These are phyloP conservation scores for Accipiter cooperii DNA, from an alignment of 2,113 vertebrate species.

Conservation along the genomic window DNA sequence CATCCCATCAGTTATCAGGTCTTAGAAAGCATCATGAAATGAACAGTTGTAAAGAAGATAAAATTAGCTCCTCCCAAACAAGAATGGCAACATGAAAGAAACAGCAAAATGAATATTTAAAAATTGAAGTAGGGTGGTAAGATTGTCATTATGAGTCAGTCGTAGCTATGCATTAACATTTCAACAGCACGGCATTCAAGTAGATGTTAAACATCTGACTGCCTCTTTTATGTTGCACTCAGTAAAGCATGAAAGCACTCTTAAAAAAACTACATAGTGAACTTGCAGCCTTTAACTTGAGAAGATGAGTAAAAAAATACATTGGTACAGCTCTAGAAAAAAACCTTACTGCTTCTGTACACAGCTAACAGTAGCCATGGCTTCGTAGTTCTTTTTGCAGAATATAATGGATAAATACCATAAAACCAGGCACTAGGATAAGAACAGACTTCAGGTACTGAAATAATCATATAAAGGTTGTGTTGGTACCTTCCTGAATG, in stretches of 20 bases:
- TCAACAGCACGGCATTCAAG: background rate
- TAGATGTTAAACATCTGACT: background rate
- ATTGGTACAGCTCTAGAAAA: background rate
- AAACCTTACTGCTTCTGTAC: background rate
- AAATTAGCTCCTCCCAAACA: background rate
- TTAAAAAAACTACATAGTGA: background rate
- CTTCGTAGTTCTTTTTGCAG: background rate
- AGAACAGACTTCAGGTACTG: background rate
- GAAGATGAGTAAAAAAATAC: background rate
- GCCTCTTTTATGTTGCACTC: background rate
- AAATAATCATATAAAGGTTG: background rate
- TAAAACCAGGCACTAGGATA: background rate
- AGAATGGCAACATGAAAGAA: background rate
- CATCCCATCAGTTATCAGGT: background rate
- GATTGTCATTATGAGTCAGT: background rate
- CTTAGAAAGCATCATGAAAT: background rate
- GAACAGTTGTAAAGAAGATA: background rate
- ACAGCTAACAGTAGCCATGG: background rate
- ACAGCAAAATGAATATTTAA: background rate
- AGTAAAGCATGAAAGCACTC: background rate
- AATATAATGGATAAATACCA: background rate
- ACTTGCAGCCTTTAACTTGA: background rate
- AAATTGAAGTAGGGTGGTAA: background rate
- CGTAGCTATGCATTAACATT: background rate
- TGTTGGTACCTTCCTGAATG: background rate